Percentiles rank a stretch among this genome's conserved stretches.
phyloP scores from a whole-genome alignment of 2,113 vertebrate genomes.

The Urocitellus parryii region DNA sequence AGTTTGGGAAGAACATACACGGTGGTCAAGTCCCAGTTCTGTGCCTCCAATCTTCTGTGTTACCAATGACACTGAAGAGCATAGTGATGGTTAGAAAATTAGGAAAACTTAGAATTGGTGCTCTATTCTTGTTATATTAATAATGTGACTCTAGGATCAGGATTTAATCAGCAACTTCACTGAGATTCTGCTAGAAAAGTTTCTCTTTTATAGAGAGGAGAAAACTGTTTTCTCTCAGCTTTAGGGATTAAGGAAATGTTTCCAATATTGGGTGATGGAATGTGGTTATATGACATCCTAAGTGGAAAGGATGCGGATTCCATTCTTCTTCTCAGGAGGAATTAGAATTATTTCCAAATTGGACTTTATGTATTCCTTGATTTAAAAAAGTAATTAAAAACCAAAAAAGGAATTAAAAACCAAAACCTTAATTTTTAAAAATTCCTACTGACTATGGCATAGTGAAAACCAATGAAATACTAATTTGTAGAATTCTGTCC shows the following conservation, averaged over 20 bases:
- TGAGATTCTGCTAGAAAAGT: not conserved
- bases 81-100: not conserved
- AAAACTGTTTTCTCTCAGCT: not conserved
- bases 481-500: not conserved
- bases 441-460: not conserved
- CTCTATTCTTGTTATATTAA: not conserved
- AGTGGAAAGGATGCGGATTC: not conserved
- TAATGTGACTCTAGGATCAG: not conserved
- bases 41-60: not conserved
- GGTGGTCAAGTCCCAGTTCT: not conserved
- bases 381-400: too few species aligned
- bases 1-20: not conserved
- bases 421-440: conserved; percentile 46
- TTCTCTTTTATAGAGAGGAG: not conserved
- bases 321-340: not conserved
- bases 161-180: conserved; percentile 14
- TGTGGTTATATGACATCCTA: not conserved
- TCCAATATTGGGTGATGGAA: not conserved
- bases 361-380: not conserved
- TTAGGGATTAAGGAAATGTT: not conserved
- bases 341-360: conserved; percentile 21
- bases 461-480: not conserved
- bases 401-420: not conserved
- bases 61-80: not conserved
- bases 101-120: not conserved